Conservation (phyloP, 2,888 invertebrate genomes). For the Drosophila tripunctata region DNA sequence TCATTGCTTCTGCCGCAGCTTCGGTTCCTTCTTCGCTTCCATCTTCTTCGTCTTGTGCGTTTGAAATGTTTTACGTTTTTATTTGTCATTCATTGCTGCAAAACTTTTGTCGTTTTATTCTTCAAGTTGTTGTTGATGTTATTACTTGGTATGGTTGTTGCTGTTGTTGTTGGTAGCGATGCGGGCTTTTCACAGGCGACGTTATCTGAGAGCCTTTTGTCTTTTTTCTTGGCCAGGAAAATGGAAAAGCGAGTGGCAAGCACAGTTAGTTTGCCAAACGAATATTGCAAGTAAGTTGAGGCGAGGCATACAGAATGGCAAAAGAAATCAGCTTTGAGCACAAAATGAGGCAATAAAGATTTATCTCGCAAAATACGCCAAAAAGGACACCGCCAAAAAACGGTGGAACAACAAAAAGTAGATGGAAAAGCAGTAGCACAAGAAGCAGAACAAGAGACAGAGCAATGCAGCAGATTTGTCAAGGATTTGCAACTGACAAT, state of each 20-base stretch:
- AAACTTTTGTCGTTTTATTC: slow-evolving; percentile 62
- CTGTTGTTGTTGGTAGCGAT: slow-evolving; percentile 18
- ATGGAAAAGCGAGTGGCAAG: slow-evolving; percentile 3
- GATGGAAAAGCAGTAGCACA: background rate
- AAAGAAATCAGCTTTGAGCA: slow-evolving; percentile 70
- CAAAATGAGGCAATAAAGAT: slow-evolving; percentile 79
- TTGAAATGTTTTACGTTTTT: slow-evolving; percentile 69
- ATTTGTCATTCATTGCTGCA: slow-evolving; percentile 67
- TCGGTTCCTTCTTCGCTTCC: slow-evolving; percentile 2
- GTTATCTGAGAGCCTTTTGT: slow-evolving; percentile 65
- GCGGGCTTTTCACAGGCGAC: slow-evolving; percentile 57
- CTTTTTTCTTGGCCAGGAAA: slow-evolving; percentile 47
- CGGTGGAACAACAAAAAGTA: background rate
- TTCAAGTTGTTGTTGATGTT: slow-evolving; percentile 36
- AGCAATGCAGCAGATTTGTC: slow-evolving; percentile 76
- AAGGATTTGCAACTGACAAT: slow-evolving; percentile 73
- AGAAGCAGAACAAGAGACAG: slow-evolving; percentile 6
- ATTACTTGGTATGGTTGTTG: slow-evolving; percentile 5
- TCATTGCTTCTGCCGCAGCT: slow-evolving; percentile 33
- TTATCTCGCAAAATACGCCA: slow-evolving; percentile 56
- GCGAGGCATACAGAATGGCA: slow-evolving; percentile 36
- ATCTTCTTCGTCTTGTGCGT: slow-evolving; percentile 21
- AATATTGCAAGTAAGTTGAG: slow-evolving; percentile 31
- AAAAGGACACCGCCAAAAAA: slow-evolving; percentile 46
- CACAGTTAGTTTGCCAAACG: slow-evolving; percentile 50